Base-by-base conservation (phyloP, 64 coral and sea anemone genomes). In the Montipora cactus region DNA sequence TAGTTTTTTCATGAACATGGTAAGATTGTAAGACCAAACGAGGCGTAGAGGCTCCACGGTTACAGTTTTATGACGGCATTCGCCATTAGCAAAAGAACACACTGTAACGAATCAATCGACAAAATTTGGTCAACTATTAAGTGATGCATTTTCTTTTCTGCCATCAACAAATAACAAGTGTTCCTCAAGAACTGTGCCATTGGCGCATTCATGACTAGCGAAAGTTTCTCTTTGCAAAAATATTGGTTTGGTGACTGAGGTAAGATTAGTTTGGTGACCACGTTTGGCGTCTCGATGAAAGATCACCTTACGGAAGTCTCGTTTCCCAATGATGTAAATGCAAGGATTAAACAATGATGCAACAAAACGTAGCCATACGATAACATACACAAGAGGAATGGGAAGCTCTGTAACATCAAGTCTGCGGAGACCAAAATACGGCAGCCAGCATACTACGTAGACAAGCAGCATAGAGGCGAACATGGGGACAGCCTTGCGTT, bases 321-420 rank as follows among this genome's bases (percentile, higher is more conserved):
- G 71, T 75, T 97, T 97, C 1, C 92, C 96, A 61, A 97, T 69
- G 5, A 94, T 95, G 9, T 97, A 97, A 9, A 97, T 67, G 23
- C 90, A 84, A 3, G 96, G 96, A 47, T 94, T 94, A 20, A 97
- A 45, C 12, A 97, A 70, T n/a, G 96, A 97, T 3, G 93, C 91
- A 9, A 87, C 79, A 44, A 89, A 95, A 4, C 92, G 83, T 44
- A 97, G 74, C 80, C 67, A 49, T 21, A 77, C 6, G 8, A 94
- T 67, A 4, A 92, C 72, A 74, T 95, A 92, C 18, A 92, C 74
- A 4, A 75, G 14, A 8, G 80, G 16, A 6, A 84, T 15, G 87
- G 92, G 81, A 55, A 97, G 52, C 21, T 72, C 20, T 11, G 81
- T 89, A 7, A 88, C 81, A 37, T 78, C 13, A 3, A 89, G 2